A percentile compares a stretch with the other conserved stretches of the same genome.
phyloP scores from a whole-genome alignment of 2,888 invertebrate species.

The Nemotelus pantherinus region DNA sequence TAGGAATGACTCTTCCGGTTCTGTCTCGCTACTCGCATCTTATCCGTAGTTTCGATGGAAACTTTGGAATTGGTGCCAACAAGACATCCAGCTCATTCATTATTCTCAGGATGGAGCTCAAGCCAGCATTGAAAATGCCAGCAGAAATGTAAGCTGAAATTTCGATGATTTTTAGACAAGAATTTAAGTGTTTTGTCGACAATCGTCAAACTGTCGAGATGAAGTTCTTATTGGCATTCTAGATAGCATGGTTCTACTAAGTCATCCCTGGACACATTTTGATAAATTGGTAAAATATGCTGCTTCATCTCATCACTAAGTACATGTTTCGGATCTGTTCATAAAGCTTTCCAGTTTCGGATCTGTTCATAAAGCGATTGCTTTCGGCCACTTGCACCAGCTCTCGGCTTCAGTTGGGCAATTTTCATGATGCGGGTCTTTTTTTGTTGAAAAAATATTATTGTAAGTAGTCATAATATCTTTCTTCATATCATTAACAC shows the following conservation, averaged over 20 bases:
- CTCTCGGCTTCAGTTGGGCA: conserved; percentile 15
- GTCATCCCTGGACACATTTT: conserved; percentile 43
- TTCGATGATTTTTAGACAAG: conserved; percentile 50
- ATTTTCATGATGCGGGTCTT: conserved; percentile 19
- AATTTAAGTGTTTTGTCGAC: conserved; percentile 50
- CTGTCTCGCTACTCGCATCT: conserved; percentile 19
- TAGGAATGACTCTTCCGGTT: conserved; percentile 13
- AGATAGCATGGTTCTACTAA: conserved; percentile 46
- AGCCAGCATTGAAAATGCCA: not conserved
- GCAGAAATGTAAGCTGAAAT: conserved; percentile 49
- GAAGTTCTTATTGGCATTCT: conserved; percentile 52
- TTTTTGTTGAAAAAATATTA: conserved; percentile 29
- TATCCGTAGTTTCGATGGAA: not conserved
- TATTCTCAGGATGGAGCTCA: not conserved
- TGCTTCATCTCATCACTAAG: not conserved
- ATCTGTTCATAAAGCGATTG: too few species aligned
- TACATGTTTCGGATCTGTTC: too few species aligned
- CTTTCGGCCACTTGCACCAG: too few species aligned
- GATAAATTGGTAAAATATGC: conserved; percentile 45
- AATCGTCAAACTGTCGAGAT: conserved; percentile 52
- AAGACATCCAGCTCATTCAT: conserved; percentile 36
- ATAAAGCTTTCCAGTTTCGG: too few species aligned
- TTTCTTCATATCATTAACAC: not conserved
- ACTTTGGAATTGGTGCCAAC: conserved; percentile 23
- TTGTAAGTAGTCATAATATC: too few species aligned